phyloP scores from a whole-genome alignment of 2,888 invertebrate species.

The Marronus borbonicus region DNA sequence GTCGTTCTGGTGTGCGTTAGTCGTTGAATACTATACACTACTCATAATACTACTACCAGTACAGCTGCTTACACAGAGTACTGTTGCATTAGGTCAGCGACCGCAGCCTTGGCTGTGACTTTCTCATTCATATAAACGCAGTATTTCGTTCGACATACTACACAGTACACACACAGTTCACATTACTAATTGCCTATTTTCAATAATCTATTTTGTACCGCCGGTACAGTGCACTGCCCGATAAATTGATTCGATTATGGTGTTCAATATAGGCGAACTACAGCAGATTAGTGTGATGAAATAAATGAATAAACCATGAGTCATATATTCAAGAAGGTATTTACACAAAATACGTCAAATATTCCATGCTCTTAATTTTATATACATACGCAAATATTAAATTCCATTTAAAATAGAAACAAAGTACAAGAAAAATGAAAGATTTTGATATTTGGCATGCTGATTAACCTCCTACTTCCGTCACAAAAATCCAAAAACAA shows the following conservation, averaged over 20 bases:
- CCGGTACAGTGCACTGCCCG: neutral
- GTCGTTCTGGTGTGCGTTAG: constrained; percentile 38
- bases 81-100: constrained; percentile 69
- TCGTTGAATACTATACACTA: constrained; percentile 30
- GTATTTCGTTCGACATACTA: constrained; percentile 40
- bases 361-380: too few species aligned
- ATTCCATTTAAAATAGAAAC: too few species aligned
- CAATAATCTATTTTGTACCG: constrained; percentile 1
- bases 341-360: too few species aligned
- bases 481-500: too few species aligned
- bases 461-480: too few species aligned
- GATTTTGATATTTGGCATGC: too few species aligned
- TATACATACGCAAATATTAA: too few species aligned
- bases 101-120: constrained; percentile 70
- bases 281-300: neutral
- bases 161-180: constrained; percentile 12
- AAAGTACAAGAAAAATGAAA: too few species aligned
- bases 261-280: neutral
- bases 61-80: constrained; percentile 66
- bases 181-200: constrained; percentile 39
- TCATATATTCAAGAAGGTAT: too few species aligned
- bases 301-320: neutral
- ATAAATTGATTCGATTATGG: constrained; percentile 22
- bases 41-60: constrained; percentile 56
- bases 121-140: constrained; percentile 65